Conservation (phyloP, 2,797 vertebrate genomes). For the Siniperca undulata region DNA sequence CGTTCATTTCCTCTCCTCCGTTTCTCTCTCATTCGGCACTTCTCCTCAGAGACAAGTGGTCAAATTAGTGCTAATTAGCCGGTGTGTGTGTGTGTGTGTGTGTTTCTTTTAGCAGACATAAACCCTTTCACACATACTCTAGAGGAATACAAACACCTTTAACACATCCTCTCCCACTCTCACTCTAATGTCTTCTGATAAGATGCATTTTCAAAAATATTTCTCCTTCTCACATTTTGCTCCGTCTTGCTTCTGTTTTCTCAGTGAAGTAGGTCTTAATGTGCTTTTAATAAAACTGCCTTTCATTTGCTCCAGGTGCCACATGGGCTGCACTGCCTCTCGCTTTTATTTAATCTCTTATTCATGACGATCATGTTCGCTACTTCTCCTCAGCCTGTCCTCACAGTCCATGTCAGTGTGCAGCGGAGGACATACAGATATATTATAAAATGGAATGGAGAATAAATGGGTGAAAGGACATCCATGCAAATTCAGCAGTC, state of each 20-base stretch:
- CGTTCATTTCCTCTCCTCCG: conserved; percentile 31
- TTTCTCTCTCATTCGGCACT: conserved; percentile 53
- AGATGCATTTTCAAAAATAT: conserved; percentile 7
- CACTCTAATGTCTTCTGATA: conserved; percentile 56
- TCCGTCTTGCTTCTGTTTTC: not conserved
- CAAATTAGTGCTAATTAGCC: conserved; percentile 70
- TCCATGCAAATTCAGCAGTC: conserved; percentile 62
- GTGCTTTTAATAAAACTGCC: conserved; percentile 42
- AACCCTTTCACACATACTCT: not conserved
- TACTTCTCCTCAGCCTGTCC: conserved; percentile 41
- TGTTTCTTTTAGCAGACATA: conserved; percentile 46
- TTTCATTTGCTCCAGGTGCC: conserved; percentile 35
- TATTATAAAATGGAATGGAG: conserved; percentile 62
- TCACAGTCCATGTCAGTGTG: conserved; percentile 56
- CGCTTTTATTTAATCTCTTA: conserved; percentile 59
- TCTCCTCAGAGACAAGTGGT: conserved; percentile 59
- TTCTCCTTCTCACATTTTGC: not conserved
- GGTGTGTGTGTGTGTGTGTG: conserved; percentile 80
- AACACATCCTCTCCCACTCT: not conserved
- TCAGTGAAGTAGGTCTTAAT: conserved; percentile 18
- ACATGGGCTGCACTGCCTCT: conserved; percentile 38
- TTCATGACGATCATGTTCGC: conserved; percentile 49
- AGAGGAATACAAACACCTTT: not conserved
- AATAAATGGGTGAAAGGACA: conserved; percentile 62
- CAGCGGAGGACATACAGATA: conserved; percentile 56